These are phyloP conservation scores for Haemorhous mexicanus DNA, from an alignment of 2,113 vertebrate species.

Conservation along the genomic window DNA sequence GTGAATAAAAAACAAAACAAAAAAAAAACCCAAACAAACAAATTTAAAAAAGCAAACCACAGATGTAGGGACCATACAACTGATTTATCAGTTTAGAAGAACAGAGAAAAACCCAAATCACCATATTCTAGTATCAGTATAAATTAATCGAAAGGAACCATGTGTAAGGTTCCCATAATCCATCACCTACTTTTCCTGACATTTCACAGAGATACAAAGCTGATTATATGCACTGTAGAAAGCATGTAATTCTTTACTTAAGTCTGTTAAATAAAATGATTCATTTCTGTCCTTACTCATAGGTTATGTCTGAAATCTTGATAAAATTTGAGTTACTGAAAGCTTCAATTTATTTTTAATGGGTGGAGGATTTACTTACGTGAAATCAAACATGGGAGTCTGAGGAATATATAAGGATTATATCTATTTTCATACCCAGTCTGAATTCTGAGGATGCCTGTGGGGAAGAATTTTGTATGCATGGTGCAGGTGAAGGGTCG, in stretches of 20 bases:
- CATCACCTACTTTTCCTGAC: background rate
- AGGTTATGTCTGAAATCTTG: background rate
- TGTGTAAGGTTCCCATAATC: background rate
- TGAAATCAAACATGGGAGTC: background rate
- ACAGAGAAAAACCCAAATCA: rapidly evolving
- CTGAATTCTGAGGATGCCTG: background rate
- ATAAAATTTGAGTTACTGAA: background rate
- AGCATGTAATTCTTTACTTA: background rate
- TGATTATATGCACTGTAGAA: background rate
- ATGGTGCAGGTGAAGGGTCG: background rate
- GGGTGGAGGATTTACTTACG: background rate
- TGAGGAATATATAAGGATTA: background rate
- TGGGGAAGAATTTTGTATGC: background rate
- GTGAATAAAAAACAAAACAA: background rate
- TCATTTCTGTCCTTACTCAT: background rate
- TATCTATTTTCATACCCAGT: background rate
- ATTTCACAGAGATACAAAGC: background rate
- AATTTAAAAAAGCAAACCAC: too few species aligned
- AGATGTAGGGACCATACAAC: background rate
- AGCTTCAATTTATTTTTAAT: background rate
- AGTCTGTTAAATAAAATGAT: background rate
- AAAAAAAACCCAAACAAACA: too few species aligned
- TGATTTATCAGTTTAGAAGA: background rate
- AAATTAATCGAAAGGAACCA: background rate
- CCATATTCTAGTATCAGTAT: background rate